Evolutionary conservation across 2,888 invertebrate genomes (phyloP), one percentile per base, ranked within the genome.

Genomic region (Physocephala rufipes): DNA sequence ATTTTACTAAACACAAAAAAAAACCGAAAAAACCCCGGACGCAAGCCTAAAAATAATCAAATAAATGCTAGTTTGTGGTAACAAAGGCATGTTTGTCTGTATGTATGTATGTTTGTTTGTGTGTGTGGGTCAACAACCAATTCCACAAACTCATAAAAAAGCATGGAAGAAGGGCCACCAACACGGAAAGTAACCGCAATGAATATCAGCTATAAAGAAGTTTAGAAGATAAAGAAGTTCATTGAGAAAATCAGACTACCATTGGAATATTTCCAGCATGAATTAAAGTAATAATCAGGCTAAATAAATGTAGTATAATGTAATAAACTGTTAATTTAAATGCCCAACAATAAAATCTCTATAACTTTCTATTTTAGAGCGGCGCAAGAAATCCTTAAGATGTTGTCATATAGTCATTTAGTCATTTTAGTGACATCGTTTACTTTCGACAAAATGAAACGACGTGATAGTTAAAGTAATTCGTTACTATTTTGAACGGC

Each of bases 301-400:
- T 45, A 59, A n/a, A 67, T 47, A 47, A n/a, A 49, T 59, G 26
- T 47, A n/a, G n/a, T n/a, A 45, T 61, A 67, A 67, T 59, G 58
- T 45, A 24, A 47, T 67, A 47, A 16, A 59, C 21, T 59, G 59
- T 67, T 67, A 58, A 59, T 67, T 61, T 47, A 28, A 26, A 28
- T 30, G 67, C 28, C 26, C 13, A 28, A 21, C 4, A 36, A 36
- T 36, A 9, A 36, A 36, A 36, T 36, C 9, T 4, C 5, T 36
- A 9, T 36, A 36, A 36, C 4, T 7, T 7, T 36, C 4, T 36
- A 7, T 36, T 9, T 7, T 4, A 36, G n/a, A n/a, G n/a, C n/a
- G n/a, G 36, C 4, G 9, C 4, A 4, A 36, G 4, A 36, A 9
- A 9, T 7, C 9, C 9, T 36, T 9, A 36, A n/a, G n/a, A n/a